Base-by-base conservation (phyloP, 2,888 invertebrate species). In the Melinaea marsaeus region DNA sequence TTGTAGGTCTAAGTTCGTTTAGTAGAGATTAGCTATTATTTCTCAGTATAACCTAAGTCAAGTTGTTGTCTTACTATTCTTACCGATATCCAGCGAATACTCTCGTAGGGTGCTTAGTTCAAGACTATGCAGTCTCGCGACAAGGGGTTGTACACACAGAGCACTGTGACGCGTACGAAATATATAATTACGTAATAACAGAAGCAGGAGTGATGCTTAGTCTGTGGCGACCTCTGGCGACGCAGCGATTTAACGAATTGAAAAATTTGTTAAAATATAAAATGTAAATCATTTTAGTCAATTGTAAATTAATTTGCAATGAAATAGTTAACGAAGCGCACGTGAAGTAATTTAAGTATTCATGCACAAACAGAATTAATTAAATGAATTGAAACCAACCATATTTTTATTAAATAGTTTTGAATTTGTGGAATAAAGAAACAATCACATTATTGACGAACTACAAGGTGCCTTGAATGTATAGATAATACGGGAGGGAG, bases 141-240 rank as follows among this genome's bases (percentile, higher is more conserved):
- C 69, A 67, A 68, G 72, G 78, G 76, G 74, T 70, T 72, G 74
- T 32, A 51, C 51, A 48, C 13, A 51, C 32, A 51, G n/a, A 75
- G 75, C 71, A 75, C 71, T 72, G 74, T 81, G 82, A 80, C 79
- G 83, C 81, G 81, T 77, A 76, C 76, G 73, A 74, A 76, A 75
- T 77, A 70, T 70, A 79, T 80, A 81, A 83, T 81, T 80, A 80
- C 74, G 77, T 74, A 72, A 72, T 73, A 71, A 68, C 67, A 63
- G 67, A 62, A 64, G 63, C 62, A 64, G 62, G 58, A 57, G 57
- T 59, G 66, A 59, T 57, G 64, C 59, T 61, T 61, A 47, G 42
- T 32, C 61, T 46, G 68, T 75, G 75, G 75, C 75, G 75, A 75
- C 72, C 74, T 68, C 75, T 59, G 37, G 51, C 37, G 34, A 48